phyloP scores from a whole-genome alignment of 2,113 vertebrate species.

The Puntigrus tetrazona region DNA sequence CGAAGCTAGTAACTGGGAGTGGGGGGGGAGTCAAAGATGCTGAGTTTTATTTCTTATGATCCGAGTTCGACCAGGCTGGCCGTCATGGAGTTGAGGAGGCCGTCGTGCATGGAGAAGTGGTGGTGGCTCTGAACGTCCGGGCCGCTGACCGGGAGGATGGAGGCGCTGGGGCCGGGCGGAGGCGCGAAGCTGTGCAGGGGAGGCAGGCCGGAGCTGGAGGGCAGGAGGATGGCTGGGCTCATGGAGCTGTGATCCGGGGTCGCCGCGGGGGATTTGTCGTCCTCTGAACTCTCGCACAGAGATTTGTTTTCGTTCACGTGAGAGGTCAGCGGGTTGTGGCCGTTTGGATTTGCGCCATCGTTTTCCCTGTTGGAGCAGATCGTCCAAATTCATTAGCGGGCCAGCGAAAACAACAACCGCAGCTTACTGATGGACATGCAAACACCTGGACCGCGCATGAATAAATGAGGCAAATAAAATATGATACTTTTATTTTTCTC shows the following conservation, averaged over 20 bases:
- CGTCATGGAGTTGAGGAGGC: slow-evolving; percentile 97
- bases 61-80: slow-evolving; percentile 96
- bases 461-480: neutral
- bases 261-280: slow-evolving; percentile 95
- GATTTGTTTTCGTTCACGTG: slow-evolving; percentile 96
- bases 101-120: slow-evolving; percentile 94
- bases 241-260: slow-evolving; percentile 92
- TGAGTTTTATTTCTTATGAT: slow-evolving; percentile 78
- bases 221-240: slow-evolving; percentile 90
- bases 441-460: neutral
- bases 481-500: neutral
- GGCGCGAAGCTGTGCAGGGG: slow-evolving; percentile 91
- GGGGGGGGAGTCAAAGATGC: neutral
- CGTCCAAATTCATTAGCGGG: slow-evolving; percentile 10
- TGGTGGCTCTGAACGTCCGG: slow-evolving; percentile 81
- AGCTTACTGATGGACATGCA: neutral
- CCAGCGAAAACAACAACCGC: neutral
- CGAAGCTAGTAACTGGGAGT: neutral
- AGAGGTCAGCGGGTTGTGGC: slow-evolving; percentile 89
- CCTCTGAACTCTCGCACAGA: slow-evolving; percentile 95
- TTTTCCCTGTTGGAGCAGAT: slow-evolving; percentile 84
- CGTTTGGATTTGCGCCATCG: slow-evolving; percentile 93
- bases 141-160: slow-evolving; percentile 39
- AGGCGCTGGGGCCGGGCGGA: slow-evolving; percentile 88
- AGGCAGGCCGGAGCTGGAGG: slow-evolving; percentile 83